Evolutionary conservation across 2,888 invertebrate genomes (phyloP), one percentile per base, ranked within the genome.

Genomic region (Dioctria linearis): DNA sequence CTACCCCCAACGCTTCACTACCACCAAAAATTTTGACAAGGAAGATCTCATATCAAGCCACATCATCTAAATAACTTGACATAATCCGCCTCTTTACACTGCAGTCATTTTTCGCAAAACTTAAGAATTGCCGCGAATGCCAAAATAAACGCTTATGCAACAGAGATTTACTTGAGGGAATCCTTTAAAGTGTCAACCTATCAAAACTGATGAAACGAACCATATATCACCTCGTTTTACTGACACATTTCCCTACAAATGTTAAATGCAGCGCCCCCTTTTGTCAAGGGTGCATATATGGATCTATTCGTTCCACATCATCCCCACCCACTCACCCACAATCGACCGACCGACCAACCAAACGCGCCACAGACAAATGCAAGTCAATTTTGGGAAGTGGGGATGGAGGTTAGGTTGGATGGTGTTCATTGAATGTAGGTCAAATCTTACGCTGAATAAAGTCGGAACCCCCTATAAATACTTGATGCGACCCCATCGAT

Each of bases 381-480:
- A 69, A 69, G 69, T 69, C 69, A 69, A 69, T 69, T 65, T 40
- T 25, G 2, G 25, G 25, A 25, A 25, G 25, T 51, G n/a, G 49
- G 69, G 43, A 54, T 37, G 69, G 11, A 25, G 25, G 25, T 25
- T 25, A 25, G 25, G 25, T 0, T 25, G 25, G 25, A 25, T 25
- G 25, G 25, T 25, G 25, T 37, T 51, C 54, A 39, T 25, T 66
- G 57, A 71, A 81, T 78, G 40, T 81, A 78, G 80, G 80, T 67
- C 80, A 78, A 42, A 81, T 78, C 59, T 78, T 81, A 59, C 69
- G 51, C 78, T 78, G 78, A 69, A 81, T 81, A 69, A 78, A 71
- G 65, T 71, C 78, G 46, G 65, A 65, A 46, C 9, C 59, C 25
- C 65, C 73, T 61, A 65, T 81, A 81, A 81, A 81, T 81, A 71